These are phyloP conservation scores for Alectoris magna DNA, from an alignment of 2,797 vertebrate species.

Conservation along the genomic window DNA sequence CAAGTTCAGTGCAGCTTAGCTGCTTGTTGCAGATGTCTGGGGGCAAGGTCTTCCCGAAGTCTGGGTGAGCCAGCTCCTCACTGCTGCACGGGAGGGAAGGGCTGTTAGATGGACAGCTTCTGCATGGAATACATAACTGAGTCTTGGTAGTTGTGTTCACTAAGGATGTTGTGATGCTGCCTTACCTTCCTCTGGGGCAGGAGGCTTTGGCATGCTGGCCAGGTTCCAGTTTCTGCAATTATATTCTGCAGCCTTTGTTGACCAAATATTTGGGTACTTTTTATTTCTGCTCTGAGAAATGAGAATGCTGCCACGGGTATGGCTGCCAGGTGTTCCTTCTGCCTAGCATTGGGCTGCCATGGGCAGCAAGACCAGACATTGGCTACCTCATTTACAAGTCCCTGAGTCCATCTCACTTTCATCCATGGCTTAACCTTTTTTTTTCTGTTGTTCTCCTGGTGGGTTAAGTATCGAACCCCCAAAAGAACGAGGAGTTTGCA, in stretches of 20 bases:
- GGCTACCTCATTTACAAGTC: neutral
- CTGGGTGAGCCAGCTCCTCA: neutral
- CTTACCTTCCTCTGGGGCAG: neutral
- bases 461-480: neutral
- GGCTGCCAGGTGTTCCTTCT: neutral
- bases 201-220: neutral
- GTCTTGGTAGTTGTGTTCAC: neutral
- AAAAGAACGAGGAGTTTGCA: neutral
- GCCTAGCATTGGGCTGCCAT: neutral
- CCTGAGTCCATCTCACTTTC: neutral
- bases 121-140: neutral
- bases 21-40: neutral
- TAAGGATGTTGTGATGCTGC: neutral
- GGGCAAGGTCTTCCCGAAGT: neutral
- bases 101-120: neutral
- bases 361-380: neutral
- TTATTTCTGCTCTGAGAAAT: neutral
- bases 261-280: neutral
- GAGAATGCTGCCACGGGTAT: fast-evolving
- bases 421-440: neutral
- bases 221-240: neutral
- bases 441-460: neutral
- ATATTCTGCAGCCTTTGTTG: neutral
- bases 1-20: neutral
- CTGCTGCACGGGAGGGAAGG: neutral